A percentile compares a stretch with the other conserved stretches of the same genome.
phyloP scores from a whole-genome alignment of 2,113 vertebrate genomes.

The Piprites chloris region DNA sequence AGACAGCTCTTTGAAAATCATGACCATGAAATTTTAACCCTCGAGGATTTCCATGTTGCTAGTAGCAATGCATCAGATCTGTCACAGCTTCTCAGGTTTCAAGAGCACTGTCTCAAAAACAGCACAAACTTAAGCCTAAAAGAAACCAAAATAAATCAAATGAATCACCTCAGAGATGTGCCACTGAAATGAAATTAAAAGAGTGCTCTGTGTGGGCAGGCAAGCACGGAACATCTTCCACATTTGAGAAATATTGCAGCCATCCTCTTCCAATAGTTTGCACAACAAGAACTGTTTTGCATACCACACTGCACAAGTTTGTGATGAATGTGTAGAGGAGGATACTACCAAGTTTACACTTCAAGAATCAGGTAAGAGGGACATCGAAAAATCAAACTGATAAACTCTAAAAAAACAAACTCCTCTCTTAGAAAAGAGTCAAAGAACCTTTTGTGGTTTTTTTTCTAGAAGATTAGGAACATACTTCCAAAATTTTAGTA shows the following conservation, averaged over 20 bases:
- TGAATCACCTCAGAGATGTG: background rate
- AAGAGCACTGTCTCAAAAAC: background rate
- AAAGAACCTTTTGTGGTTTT: background rate
- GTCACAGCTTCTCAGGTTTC: background rate
- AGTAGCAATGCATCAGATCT: background rate
- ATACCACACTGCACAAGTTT: background rate
- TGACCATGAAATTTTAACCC: background rate
- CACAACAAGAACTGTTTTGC: background rate
- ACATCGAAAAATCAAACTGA: background rate
- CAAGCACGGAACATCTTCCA: background rate
- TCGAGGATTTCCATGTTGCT: background rate
- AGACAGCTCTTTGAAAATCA: background rate
- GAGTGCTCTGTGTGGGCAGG: background rate
- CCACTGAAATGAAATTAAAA: background rate
- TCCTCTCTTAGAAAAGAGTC: rapidly evolving
- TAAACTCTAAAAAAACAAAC: background rate
- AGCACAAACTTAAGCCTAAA: background rate
- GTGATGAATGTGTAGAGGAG: background rate
- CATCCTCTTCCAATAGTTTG: background rate
- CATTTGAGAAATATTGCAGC: background rate
- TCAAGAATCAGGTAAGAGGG: background rate
- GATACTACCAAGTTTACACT: background rate
- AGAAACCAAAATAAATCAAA: background rate
- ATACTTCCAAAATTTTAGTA: background rate
- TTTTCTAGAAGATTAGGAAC: background rate